Percentiles rank a stretch among this genome's conserved stretches.
phyloP scores from a whole-genome alignment of 2,888 invertebrate genomes.

The Linnaemya tessellans region DNA sequence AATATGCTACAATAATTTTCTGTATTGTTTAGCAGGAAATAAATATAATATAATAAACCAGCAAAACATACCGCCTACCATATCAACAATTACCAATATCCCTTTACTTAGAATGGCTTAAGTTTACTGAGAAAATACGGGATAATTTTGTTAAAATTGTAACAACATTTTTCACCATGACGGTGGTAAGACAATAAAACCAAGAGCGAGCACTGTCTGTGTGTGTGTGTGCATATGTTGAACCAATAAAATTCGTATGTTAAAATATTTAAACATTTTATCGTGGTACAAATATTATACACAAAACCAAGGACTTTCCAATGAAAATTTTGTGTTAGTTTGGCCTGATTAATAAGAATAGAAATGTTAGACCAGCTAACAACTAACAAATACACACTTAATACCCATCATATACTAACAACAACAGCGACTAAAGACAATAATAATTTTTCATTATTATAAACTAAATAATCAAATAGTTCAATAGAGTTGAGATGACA shows the following conservation, averaged over 20 bases:
- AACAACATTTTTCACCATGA: slow-evolving; percentile 11
- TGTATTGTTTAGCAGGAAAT: neutral
- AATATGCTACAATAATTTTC: neutral
- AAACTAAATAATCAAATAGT: slow-evolving; percentile 49
- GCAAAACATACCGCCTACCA: slow-evolving; percentile 65
- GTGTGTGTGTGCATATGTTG: slow-evolving; percentile 28
- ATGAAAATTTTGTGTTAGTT: slow-evolving; percentile 22
- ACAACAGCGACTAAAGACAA: slow-evolving; percentile 30
- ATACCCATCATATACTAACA: slow-evolving; percentile 1
- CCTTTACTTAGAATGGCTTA: slow-evolving; percentile 50
- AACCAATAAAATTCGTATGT: slow-evolving; percentile 34
- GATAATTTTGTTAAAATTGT: slow-evolving; percentile 21
- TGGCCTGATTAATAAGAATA: slow-evolving; percentile 8
- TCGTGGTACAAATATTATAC: slow-evolving; percentile 22
- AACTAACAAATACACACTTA: slow-evolving; percentile 26
- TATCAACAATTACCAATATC: slow-evolving; percentile 57
- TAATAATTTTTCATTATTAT: slow-evolving; percentile 53
- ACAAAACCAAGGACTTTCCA: slow-evolving; percentile 64
- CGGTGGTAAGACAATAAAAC: neutral
- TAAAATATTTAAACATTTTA: slow-evolving; percentile 37
- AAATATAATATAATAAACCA: slow-evolving; percentile 38
- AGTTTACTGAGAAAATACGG: slow-evolving; percentile 47
- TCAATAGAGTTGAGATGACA: slow-evolving; percentile 51
- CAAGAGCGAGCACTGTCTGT: neutral
- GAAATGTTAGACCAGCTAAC: slow-evolving; percentile 61